Conservation (phyloP, 2,113 vertebrate species). For the Atherinomorus stipes region DNA sequence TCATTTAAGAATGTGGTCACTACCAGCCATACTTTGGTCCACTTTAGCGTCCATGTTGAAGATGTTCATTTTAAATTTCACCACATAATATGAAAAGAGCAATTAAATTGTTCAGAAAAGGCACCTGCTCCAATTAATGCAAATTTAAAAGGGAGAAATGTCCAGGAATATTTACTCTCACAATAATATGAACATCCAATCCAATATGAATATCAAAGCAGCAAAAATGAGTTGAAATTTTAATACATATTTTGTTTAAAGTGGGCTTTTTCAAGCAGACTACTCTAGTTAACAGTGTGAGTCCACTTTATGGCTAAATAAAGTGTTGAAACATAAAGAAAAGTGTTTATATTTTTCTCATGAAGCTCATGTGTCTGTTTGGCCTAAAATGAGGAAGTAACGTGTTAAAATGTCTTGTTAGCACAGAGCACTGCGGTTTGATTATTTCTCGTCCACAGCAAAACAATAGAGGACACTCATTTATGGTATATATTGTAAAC, state of each 20-base stretch:
- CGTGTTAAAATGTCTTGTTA: constrained; percentile 2
- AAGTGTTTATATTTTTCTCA: neutral
- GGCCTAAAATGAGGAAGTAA: constrained; percentile 1
- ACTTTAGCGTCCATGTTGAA: neutral
- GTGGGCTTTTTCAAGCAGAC: too few relatives aligned
- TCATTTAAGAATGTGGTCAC: too few relatives aligned
- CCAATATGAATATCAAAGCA: neutral
- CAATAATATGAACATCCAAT: too few relatives aligned
- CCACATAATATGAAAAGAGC: neutral
- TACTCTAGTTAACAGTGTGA: too few relatives aligned
- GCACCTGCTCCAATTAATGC: neutral
- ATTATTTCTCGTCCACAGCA: neutral
- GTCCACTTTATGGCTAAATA: too few relatives aligned
- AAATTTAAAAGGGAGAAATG: neutral
- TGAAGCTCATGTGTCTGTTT: neutral
- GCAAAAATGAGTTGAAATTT: too few relatives aligned
- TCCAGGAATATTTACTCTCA: too few relatives aligned
- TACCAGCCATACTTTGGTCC: too few relatives aligned
- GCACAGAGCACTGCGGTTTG: neutral
- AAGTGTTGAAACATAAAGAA: neutral
- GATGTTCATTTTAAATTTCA: neutral
- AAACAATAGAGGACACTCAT: neutral
- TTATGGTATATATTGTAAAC: neutral
- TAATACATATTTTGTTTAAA: too few relatives aligned
- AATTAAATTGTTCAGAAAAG: neutral